Evolutionary conservation across 2,888 invertebrate genomes (phyloP).

Genomic region (Cylindroiulus punctatus): DNA sequence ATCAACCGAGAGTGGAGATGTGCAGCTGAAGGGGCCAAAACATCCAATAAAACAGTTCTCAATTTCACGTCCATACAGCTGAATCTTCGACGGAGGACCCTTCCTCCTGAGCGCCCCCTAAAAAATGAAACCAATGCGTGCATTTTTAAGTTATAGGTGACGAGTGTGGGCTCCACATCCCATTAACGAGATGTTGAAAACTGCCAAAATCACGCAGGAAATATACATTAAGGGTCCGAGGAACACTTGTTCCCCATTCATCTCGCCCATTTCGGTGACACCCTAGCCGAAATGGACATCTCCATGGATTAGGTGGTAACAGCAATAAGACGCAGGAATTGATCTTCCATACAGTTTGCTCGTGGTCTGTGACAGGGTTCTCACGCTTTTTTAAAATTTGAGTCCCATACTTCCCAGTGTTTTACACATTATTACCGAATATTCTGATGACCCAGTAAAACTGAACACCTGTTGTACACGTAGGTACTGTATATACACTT

Average conservation of each 20-base stretch:
- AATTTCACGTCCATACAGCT: neutral
- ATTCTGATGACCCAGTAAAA: too few relatives aligned
- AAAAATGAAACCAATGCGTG: neutral
- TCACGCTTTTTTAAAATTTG: too few relatives aligned
- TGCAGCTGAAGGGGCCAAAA: conserved; percentile 50
- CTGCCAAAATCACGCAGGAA: conserved; percentile 12
- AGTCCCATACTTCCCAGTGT: too few relatives aligned
- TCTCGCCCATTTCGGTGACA: neutral
- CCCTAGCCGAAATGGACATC: neutral
- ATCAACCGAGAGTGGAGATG: conserved; percentile 51
- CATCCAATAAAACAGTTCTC: conserved; percentile 40
- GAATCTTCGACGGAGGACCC: neutral
- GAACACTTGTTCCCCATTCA: conserved; percentile 14
- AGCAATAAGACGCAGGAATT: neutral
- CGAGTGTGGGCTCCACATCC: neutral
- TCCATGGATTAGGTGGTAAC: neutral
- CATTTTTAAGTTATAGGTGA: conserved; percentile 47
- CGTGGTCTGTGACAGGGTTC: too few relatives aligned
- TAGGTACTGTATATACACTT: too few relatives aligned
- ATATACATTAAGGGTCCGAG: conserved; percentile 36
- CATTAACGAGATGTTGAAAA: neutral
- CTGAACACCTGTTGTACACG: too few relatives aligned
- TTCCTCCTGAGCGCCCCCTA: neutral
- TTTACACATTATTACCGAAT: too few relatives aligned
- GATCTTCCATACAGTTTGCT: neutral